Base-by-base conservation (phyloP, 37 sponge, comb jelly and placozoan genomes). In the Bolinopsis microptera region DNA sequence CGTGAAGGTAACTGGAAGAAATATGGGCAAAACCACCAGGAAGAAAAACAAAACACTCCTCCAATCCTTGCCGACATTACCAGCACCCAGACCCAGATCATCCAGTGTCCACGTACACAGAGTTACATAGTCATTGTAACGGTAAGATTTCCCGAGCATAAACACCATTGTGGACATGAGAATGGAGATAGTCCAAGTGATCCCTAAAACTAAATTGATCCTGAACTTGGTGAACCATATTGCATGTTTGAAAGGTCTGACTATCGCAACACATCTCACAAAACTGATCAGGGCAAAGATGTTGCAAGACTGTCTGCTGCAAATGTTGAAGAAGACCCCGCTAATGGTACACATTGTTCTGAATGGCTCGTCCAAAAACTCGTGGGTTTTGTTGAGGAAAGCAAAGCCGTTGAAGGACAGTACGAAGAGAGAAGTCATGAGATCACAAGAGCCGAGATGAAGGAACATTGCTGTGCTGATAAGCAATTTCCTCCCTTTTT, bases 161-260 rank as follows among this genome's bases (percentile, higher is more conserved):
- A 72, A 72, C 31, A 72, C 31, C 75, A 72, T n/a, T 23, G 22
- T 23, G 31, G 75, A 72, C 31, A 72, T n/a, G n/a, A 72, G 27
- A n/a, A 72, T 21, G 18, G 75, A 30, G 13, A 28, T 72, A 2
- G 26, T 30, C 75, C 75, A 72, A 24, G 75, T 72, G 5, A 21
- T n/a, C 26, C n/a, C 75, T 3, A 72, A n/a, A 28, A 72, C 31
- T 28, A 72, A 3, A n/a, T 72, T 30, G 3, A 72, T 72, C 26
- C 75, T 72, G 31, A n/a, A n/a, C 75, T 72, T 72, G 18, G 75
- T 72, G 75, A 72, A 72, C 75, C 75, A 72, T 28, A 72, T 28
- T 3, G n/a, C 75, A n/a, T 72, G 75, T 72, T 72, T 72, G 75
- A 72, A 72, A 2, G 75, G 75, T n/a, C 31, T 30, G 31, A 72